These are phyloP conservation scores for Drosophila emarginata DNA, from an alignment of 2,888 invertebrate species.

Conservation along the genomic window DNA sequence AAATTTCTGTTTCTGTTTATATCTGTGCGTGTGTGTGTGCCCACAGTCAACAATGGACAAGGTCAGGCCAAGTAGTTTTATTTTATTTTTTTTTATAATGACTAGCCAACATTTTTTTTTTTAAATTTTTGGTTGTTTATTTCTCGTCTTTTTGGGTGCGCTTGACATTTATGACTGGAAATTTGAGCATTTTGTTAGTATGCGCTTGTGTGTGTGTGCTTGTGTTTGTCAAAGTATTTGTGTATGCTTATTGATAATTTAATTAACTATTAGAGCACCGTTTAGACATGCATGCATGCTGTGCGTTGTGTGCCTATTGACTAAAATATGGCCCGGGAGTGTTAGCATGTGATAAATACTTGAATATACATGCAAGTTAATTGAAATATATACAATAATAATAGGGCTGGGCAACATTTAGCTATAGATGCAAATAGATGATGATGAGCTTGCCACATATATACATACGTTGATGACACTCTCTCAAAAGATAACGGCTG, in stretches of 20 bases:
- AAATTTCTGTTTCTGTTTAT: slow-evolving; percentile 47
- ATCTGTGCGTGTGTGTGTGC: slow-evolving; percentile 34
- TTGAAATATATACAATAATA: neutral
- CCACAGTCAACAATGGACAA: slow-evolving; percentile 71
- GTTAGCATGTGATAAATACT: slow-evolving; percentile 14
- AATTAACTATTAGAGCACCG: slow-evolving; percentile 64
- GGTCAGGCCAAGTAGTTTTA: slow-evolving; percentile 64
- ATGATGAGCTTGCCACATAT: slow-evolving; percentile 17
- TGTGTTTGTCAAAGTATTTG: slow-evolving; percentile 23
- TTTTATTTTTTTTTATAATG: slow-evolving; percentile 58
- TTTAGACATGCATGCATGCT: slow-evolving; percentile 40
- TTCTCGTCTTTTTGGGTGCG: slow-evolving; percentile 44
- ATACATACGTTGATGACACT: slow-evolving; percentile 5
- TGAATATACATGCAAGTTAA: slow-evolving; percentile 6
- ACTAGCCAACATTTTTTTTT: slow-evolving; percentile 50
- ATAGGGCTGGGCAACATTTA: neutral
- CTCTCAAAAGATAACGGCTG: neutral
- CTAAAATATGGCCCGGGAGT: neutral
- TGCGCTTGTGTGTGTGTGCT: slow-evolving; percentile 31
- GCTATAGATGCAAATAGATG: neutral
- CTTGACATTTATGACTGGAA: slow-evolving; percentile 61
- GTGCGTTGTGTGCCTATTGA: slow-evolving; percentile 25
- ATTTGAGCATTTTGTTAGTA: slow-evolving; percentile 39
- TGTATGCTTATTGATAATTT: slow-evolving; percentile 62
- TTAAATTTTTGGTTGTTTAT: slow-evolving; percentile 15